These are phyloP conservation scores for Lutjanus campechanus DNA, from an alignment of 2,797 vertebrate species.

Conservation along the genomic window DNA sequence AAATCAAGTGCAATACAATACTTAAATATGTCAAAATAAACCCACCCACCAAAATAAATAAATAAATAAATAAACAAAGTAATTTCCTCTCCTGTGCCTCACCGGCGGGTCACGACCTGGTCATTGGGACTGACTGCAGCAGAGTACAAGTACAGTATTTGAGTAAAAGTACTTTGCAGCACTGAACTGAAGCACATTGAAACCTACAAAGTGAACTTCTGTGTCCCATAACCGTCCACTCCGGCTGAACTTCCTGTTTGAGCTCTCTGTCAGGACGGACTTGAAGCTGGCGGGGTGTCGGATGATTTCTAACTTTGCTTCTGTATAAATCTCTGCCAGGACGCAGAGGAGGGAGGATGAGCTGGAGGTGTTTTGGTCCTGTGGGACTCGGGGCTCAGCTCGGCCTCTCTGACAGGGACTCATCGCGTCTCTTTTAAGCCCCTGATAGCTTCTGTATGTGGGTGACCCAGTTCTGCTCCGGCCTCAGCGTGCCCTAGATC, in stretches of 20 bases:
- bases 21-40: too few species aligned
- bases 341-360: neutral
- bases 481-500: slow-evolving; percentile 61
- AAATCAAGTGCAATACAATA: too few species aligned
- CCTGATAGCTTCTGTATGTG: slow-evolving; percentile 46
- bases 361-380: slow-evolving; percentile 20
- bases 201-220: neutral
- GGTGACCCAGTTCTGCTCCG: slow-evolving; percentile 68
- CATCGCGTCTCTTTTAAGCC: neutral
- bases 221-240: neutral
- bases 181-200: neutral
- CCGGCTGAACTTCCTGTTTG: neutral
- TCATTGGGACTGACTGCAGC: too few species aligned
- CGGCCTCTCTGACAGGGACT: slow-evolving; percentile 21
- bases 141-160: too few species aligned
- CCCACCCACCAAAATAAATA: too few species aligned
- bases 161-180: too few species aligned
- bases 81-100: too few species aligned
- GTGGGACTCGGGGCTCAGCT: slow-evolving; percentile 12
- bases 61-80: too few species aligned
- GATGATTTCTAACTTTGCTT: slow-evolving; percentile 22
- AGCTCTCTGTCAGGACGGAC: neutral
- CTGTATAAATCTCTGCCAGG: slow-evolving; percentile 31
- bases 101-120: too few species aligned
- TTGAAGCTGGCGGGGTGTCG: neutral